Evolutionary conservation across 2,113 vertebrate genomes (phyloP).

Genomic region (Eclectus roratus): DNA sequence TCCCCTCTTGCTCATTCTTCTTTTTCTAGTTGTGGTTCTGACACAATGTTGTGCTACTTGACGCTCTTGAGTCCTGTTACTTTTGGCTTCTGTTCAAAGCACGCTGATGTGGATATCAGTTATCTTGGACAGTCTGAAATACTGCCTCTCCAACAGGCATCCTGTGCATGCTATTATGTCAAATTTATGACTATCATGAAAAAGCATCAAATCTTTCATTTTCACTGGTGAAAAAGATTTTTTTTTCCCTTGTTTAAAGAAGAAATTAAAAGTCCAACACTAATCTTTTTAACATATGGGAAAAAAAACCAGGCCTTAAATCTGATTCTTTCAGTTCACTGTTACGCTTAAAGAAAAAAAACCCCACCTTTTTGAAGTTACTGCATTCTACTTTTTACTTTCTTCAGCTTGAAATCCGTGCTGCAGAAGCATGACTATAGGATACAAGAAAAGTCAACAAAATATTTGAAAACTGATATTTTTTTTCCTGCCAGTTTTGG

Average conservation of each 20-base stretch:
- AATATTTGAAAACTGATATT: not conserved
- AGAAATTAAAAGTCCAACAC: not conserved
- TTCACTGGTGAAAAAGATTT: not conserved
- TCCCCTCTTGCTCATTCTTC: not conserved
- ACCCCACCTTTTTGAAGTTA: not conserved
- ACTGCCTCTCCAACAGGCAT: not conserved
- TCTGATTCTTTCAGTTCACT: not conserved
- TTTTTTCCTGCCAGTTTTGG: not conserved
- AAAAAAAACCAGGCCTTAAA: not conserved
- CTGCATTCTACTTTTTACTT: not conserved
- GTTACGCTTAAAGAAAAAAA: not conserved
- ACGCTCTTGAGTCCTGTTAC: not conserved
- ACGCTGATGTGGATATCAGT: not conserved
- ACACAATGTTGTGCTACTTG: not conserved
- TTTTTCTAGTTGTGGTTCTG: not conserved
- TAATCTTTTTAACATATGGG: not conserved
- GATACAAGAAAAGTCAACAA: not conserved
- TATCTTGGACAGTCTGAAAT: not conserved
- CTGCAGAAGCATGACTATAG: not conserved
- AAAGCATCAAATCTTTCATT: not conserved
- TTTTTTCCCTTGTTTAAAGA: not conserved
- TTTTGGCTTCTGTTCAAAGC: not conserved
- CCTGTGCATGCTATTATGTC: not conserved
- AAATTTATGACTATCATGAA: not conserved
- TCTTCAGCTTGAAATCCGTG: not conserved